phyloP scores from a whole-genome alignment of 2,888 invertebrate species.

The Protonemura montana region DNA sequence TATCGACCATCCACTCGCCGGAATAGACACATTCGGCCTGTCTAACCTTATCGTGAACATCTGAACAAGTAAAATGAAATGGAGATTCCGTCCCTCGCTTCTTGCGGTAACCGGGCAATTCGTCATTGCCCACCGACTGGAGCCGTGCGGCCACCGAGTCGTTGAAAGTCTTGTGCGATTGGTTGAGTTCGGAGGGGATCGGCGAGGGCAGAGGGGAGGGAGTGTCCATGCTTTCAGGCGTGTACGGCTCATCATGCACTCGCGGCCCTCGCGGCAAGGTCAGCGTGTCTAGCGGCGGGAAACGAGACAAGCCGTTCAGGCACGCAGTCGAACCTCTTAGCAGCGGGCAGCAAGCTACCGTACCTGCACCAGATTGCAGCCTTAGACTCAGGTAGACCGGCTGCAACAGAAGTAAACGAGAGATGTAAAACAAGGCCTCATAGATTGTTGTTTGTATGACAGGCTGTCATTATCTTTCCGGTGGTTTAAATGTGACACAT shows the following conservation, averaged over 20 bases:
- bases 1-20: background rate
- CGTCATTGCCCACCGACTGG: constrained; percentile 29
- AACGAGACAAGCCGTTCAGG: constrained; percentile 41
- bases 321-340: constrained; percentile 8
- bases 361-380: constrained; percentile 80
- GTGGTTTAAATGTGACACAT: too few relatives aligned
- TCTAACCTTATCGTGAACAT: background rate
- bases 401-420: constrained; percentile 63
- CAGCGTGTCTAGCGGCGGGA: constrained; percentile 40
- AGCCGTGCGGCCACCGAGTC: constrained; percentile 45
- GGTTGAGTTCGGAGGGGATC: background rate
- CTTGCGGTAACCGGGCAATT: constrained; percentile 21
- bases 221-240: constrained; percentile 83
- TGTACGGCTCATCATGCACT: constrained; percentile 75
- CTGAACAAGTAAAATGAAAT: background rate
- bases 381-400: constrained; percentile 79
- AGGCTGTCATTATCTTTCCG: too few relatives aligned
- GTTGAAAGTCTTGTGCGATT: constrained; percentile 44
- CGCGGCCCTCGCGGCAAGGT: constrained; percentile 52
- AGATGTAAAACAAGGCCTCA: too few relatives aligned
- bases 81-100: background rate
- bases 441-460: too few relatives aligned
- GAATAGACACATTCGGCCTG: background rate
- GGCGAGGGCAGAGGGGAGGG: constrained; percentile 59
- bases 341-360: constrained; percentile 65